Evolutionary conservation across 2,797 vertebrate species (phyloP).

Genomic region (Macroramphosus scolopax): DNA sequence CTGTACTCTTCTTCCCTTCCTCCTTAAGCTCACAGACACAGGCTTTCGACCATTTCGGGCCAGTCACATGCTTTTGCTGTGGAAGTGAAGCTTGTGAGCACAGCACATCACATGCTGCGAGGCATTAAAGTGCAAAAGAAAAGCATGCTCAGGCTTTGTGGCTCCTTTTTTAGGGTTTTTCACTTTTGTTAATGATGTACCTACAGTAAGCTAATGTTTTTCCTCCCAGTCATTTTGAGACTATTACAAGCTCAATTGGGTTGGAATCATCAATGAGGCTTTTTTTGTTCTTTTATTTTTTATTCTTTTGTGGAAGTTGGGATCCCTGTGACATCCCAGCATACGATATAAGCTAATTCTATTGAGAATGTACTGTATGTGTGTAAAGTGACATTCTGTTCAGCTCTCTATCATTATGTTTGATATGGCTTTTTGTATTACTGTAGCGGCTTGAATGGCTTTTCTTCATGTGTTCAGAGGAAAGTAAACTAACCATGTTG

Average conservation of each 20-base stretch:
- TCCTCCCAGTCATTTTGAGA: slow-evolving; percentile 42
- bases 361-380: slow-evolving; percentile 77
- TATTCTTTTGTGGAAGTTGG: slow-evolving; percentile 66
- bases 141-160: slow-evolving; percentile 42
- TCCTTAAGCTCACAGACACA: slow-evolving; percentile 40
- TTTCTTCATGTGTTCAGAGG: slow-evolving; percentile 59
- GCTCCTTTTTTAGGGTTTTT: slow-evolving; percentile 40
- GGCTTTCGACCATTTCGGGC: slow-evolving; percentile 57
- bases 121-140: slow-evolving; percentile 31
- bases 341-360: slow-evolving; percentile 74
- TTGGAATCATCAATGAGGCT: slow-evolving; percentile 52
- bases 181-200: slow-evolving; percentile 21
- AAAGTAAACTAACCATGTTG: slow-evolving; percentile 64
- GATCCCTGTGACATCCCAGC: slow-evolving; percentile 64
- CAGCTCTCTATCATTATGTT: slow-evolving; percentile 64
- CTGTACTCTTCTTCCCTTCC: slow-evolving; percentile 34
- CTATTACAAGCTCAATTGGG: slow-evolving; percentile 37
- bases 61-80: slow-evolving; percentile 53
- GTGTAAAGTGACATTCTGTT: slow-evolving; percentile 74
- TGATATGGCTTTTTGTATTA: slow-evolving; percentile 67
- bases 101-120: slow-evolving; percentile 30
- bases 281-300: slow-evolving; percentile 36
- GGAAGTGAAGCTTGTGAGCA: slow-evolving; percentile 42
- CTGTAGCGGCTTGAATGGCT: slow-evolving; percentile 67
- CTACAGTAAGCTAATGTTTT: slow-evolving; percentile 32